phyloP scores from a whole-genome alignment of 1,140 invertebrate genomes.

The Yoshiicerus persimilis region DNA sequence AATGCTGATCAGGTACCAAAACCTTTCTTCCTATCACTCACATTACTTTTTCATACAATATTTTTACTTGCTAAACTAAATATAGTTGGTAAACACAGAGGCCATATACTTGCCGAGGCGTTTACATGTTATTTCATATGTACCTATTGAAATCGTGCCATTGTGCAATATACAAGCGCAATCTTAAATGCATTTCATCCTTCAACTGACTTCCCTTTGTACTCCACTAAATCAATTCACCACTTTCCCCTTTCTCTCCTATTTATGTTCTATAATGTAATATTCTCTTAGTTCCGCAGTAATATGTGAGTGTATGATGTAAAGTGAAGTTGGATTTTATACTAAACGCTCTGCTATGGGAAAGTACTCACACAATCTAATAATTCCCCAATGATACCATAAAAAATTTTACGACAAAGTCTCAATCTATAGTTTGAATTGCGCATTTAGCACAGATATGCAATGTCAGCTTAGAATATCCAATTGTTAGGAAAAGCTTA shows the following conservation, averaged over 20 bases:
- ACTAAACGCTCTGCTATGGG: not conserved
- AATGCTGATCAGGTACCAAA: conserved; percentile 61
- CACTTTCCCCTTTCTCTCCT: not conserved
- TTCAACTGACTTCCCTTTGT: not conserved
- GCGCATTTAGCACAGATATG: not conserved
- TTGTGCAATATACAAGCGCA: not conserved
- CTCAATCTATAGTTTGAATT: not conserved
- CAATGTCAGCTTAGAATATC: not conserved
- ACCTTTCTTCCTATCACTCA: not conserved
- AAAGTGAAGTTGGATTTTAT: not conserved
- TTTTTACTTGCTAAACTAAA: not conserved
- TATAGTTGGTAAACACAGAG: not conserved
- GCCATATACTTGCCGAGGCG: too few species aligned
- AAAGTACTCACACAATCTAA: not conserved
- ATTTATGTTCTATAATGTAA: not conserved
- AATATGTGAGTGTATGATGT: not conserved
- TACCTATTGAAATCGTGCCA: not conserved
- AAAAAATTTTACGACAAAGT: not conserved
- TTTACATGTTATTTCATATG: not conserved
- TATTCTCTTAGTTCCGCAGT: not conserved
- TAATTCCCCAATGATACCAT: not conserved
- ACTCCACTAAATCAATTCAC: not conserved
- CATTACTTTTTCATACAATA: not conserved
- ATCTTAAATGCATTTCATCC: conserved; percentile 12
- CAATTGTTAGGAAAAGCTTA: not conserved